A percentile compares a stretch with the other conserved stretches of the same genome.
These are phyloP conservation scores for Xestia rhomboidea DNA, from an alignment of 2,888 invertebrate species.

Conservation along the genomic window DNA sequence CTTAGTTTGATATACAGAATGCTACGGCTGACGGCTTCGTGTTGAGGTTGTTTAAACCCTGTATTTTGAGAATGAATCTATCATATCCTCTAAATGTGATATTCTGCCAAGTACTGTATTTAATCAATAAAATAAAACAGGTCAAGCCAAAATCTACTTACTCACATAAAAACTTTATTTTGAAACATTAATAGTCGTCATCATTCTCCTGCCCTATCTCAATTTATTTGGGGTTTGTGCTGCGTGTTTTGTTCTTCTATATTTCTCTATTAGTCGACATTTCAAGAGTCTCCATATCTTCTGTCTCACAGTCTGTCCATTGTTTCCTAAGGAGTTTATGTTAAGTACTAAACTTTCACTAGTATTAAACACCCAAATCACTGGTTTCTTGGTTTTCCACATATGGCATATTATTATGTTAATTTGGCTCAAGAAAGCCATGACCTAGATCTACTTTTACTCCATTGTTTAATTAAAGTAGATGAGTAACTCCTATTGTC, in stretches of 20 bases:
- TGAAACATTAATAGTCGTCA: not conserved
- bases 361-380: not conserved
- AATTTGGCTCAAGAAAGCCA: constrained; percentile 25
- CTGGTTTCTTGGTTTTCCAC: constrained; percentile 10
- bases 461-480: constrained; percentile 10
- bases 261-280: not conserved
- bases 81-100: not conserved
- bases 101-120: not conserved
- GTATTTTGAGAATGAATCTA: not conserved
- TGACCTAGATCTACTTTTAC: constrained; percentile 34
- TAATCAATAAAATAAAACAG: not conserved
- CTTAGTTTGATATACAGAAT: too few relatives aligned
- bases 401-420: constrained; percentile 24
- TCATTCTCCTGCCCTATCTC: not conserved
- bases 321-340: not conserved
- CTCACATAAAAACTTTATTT: not conserved
- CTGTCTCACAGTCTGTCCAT: not conserved
- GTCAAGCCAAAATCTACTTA: not conserved
- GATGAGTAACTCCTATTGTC: constrained; percentile 1
- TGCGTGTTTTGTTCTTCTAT: not conserved
- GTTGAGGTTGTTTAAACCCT: too few relatives aligned
- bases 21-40: too few relatives aligned
- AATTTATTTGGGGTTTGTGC: not conserved
- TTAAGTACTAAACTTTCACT: not conserved
- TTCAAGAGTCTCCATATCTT: not conserved